A percentile compares a stretch with the other conserved stretches of the same genome.
Conservation (phyloP, 2,888 invertebrate genomes). For the Drosophila neonasuta region DNA sequence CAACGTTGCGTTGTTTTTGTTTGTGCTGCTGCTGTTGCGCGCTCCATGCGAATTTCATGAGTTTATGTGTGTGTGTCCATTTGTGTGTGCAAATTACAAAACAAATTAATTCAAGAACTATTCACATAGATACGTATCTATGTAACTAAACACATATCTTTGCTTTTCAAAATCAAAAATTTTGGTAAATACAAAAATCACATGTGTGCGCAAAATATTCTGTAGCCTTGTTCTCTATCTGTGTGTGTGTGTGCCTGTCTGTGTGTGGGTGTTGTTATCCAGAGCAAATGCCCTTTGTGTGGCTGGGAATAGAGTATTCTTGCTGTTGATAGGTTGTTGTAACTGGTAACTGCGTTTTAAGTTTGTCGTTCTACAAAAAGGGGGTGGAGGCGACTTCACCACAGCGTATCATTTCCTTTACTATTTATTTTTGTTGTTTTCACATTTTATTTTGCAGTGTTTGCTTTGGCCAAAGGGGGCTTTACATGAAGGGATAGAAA, state of each 20-base stretch:
- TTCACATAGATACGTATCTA: constrained; percentile 1
- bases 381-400: constrained; percentile 7
- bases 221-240: constrained; percentile 37
- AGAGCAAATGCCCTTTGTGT: constrained; percentile 41
- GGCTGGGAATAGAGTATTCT: constrained; percentile 21
- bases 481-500: constrained; percentile 2
- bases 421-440: not conserved
- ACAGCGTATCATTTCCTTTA: constrained; percentile 14
- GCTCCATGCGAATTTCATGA: constrained; percentile 39
- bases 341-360: constrained; percentile 57
- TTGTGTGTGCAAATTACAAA: constrained; percentile 39
- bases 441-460: constrained; percentile 23
- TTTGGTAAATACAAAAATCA: constrained; percentile 34
- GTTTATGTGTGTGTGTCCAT: constrained; percentile 20
- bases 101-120: constrained; percentile 28
- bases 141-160: not conserved
- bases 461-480: constrained; percentile 6
- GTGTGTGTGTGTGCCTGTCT: constrained; percentile 20
- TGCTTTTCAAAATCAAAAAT: constrained; percentile 15
- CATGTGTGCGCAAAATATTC: constrained; percentile 50
- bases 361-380: constrained; percentile 34
- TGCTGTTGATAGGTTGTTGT: constrained; percentile 16
- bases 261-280: constrained; percentile 48
- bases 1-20: constrained; percentile 45
- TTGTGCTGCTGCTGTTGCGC: constrained; percentile 47